phyloP scores from a whole-genome alignment of 2,797 vertebrate genomes.

The Lerista edwardsae region DNA sequence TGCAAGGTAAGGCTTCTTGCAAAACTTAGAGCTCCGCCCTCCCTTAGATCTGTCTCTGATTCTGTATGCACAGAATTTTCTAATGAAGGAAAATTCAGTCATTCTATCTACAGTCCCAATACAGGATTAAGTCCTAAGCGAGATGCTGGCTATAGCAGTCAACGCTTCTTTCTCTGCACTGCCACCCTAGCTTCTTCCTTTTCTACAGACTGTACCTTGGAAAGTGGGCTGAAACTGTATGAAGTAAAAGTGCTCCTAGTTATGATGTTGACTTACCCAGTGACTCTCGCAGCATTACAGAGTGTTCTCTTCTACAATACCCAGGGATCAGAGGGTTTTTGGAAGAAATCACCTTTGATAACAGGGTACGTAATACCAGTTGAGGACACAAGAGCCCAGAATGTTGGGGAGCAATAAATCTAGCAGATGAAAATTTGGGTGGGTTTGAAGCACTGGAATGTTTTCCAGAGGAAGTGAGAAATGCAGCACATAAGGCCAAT shows the following conservation, averaged over 20 bases:
- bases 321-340: neutral
- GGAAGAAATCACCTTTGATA: neutral
- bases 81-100: neutral
- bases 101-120: neutral
- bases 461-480: slow-evolving; percentile 18
- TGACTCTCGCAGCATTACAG: neutral
- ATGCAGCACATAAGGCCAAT: neutral
- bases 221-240: neutral
- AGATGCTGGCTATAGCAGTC: neutral
- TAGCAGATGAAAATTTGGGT: neutral
- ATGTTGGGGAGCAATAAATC: neutral
- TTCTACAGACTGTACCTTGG: neutral
- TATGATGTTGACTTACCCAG: neutral
- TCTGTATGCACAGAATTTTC: neutral
- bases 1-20: no score
- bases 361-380: neutral
- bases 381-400: neutral
- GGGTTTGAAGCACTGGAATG: neutral
- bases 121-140: neutral
- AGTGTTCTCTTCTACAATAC: no score
- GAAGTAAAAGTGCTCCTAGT: neutral
- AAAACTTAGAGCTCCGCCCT: no score
- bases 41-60: no score
- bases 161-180: neutral
- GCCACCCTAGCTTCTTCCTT: neutral